Conservation (phyloP, 1,140 invertebrate species). For the Pseudomyrmex flavicornis region DNA sequence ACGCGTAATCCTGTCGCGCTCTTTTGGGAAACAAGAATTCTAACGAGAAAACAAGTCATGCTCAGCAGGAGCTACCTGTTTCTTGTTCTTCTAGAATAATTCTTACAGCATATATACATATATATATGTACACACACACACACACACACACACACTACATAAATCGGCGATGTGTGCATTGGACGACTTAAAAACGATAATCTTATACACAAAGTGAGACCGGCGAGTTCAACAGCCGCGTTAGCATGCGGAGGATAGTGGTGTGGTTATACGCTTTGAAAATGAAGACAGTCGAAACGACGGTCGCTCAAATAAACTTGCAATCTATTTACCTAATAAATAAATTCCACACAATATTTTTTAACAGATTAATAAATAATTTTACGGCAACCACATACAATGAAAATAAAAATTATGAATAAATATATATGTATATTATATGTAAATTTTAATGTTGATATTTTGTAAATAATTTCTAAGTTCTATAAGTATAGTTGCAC, state of each 20-base stretch:
- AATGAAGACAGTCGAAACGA: conserved; percentile 26
- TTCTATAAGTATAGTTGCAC: too few species aligned
- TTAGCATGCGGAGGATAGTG: conserved; percentile 48
- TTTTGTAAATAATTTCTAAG: too few species aligned
- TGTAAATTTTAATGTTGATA: too few species aligned
- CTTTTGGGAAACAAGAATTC: neutral
- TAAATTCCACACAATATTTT: too few species aligned
- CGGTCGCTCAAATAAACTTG: neutral
- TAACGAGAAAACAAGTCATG: neutral
- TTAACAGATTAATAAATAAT: neutral
- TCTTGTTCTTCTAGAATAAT: neutral
- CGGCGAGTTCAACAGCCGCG: conserved; percentile 52
- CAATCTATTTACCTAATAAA: conserved; percentile 19
- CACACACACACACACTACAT: too few species aligned
- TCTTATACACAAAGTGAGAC: neutral
- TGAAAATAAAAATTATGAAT: too few species aligned
- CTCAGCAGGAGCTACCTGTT: neutral
- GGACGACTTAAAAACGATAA: conserved; percentile 37
- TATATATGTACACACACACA: neutral
- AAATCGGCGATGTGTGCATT: neutral
- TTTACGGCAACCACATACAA: neutral
- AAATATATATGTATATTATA: too few species aligned
- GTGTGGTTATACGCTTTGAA: conserved; percentile 37
- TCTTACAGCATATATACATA: neutral
- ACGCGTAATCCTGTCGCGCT: neutral